Percentiles rank a stretch among this genome's conserved stretches.
Conservation (phyloP, 2,797 vertebrate genomes). For the Pangasius larnaudii region DNA sequence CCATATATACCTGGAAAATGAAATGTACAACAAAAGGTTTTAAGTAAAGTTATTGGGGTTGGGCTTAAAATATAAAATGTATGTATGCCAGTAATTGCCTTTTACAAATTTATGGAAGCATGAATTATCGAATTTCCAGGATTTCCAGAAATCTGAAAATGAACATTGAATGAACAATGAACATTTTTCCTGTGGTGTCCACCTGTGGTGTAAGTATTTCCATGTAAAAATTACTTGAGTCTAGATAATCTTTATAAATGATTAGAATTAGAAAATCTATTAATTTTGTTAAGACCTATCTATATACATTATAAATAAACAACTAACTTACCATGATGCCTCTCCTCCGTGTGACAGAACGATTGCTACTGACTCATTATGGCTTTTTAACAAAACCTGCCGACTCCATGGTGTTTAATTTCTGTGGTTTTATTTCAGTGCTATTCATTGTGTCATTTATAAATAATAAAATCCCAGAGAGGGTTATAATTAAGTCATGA, state of each 20-base stretch:
- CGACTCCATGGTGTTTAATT: background rate
- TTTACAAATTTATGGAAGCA: background rate
- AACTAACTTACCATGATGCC: background rate
- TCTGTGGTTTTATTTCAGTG: background rate
- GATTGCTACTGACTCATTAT: background rate
- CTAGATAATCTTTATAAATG: background rate
- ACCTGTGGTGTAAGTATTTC: background rate
- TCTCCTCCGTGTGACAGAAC: background rate
- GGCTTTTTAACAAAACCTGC: background rate
- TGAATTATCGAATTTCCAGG: background rate
- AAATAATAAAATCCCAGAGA: background rate
- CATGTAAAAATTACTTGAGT: background rate
- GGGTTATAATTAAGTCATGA: constrained; percentile 27
- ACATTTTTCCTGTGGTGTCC: background rate
- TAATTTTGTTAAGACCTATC: background rate
- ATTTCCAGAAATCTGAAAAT: too few species aligned
- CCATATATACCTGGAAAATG: background rate
- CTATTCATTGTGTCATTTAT: background rate
- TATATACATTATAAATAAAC: background rate
- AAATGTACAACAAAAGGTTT: background rate
- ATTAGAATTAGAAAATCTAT: too few species aligned
- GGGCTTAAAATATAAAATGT: background rate
- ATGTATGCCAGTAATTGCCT: background rate
- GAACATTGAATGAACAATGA: too few species aligned
- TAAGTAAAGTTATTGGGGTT: background rate